Conservation (phyloP, 2,888 invertebrate genomes). For the Rhagonycha fulva region DNA sequence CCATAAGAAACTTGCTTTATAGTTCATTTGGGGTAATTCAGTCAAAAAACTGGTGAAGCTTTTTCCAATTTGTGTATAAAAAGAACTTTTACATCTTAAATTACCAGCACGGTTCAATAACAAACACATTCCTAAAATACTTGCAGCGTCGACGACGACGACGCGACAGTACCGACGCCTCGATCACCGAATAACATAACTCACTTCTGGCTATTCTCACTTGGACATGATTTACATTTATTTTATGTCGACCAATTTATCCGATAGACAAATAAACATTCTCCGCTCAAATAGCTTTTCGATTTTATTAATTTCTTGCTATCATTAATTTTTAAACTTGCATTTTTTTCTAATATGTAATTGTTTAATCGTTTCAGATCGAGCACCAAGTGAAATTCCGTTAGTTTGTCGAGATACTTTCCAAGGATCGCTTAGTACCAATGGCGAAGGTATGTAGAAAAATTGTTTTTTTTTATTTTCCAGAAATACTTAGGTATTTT, state of each 20-base stretch:
- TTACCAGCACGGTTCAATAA: conserved; percentile 22
- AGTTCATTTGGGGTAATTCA: conserved; percentile 18
- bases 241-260: neutral
- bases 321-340: too few relatives aligned
- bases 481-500: too few relatives aligned
- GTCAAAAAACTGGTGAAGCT: neutral
- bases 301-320: neutral
- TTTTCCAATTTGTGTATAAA: neutral
- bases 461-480: neutral
- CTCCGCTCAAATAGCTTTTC: neutral
- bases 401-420: conserved; percentile 65
- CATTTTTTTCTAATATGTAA: neutral
- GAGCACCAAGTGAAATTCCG: conserved; percentile 70
- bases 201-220: conserved; percentile 2
- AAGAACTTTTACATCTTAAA: neutral
- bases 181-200: conserved; percentile 12
- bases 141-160: conserved; percentile 31
- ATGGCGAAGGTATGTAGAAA: conserved; percentile 76
- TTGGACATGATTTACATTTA: neutral
- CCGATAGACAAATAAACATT: neutral
- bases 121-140: conserved; percentile 35
- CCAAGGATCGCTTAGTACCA: conserved; percentile 78
- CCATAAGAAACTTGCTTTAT: conserved; percentile 15
- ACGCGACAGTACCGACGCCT: conserved; percentile 33
- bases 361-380: conserved; percentile 59